These are phyloP conservation scores for Ctenopoma multispine DNA, from an alignment of 2,797 vertebrate genomes.

Conservation along the genomic window DNA sequence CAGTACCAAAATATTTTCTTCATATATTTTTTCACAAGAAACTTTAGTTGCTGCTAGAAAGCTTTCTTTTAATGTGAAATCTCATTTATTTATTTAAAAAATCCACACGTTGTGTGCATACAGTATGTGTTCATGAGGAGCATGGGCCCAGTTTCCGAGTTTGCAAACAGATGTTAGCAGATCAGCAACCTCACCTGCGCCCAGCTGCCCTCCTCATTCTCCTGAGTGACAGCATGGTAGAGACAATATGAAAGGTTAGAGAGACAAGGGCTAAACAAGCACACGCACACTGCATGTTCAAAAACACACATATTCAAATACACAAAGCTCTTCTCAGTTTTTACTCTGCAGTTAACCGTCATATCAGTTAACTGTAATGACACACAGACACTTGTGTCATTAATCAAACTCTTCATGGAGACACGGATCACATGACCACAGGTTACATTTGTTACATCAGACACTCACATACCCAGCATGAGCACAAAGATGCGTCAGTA, in stretches of 20 bases:
- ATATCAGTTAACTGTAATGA: not conserved
- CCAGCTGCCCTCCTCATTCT: slow-evolving; percentile 98
- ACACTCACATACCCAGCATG: slow-evolving; percentile 28
- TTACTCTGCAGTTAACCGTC: slow-evolving; percentile 14
- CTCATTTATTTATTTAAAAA: no score
- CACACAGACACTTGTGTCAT: slow-evolving; percentile 17
- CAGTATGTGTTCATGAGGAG: slow-evolving; percentile 2
- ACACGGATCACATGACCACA: slow-evolving; percentile 33
- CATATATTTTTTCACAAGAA: no score
- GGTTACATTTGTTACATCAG: slow-evolving; percentile 31
- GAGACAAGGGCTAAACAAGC: slow-evolving; percentile 24
- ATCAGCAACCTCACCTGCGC: slow-evolving; percentile 91
- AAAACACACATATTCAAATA: slow-evolving; percentile 12
- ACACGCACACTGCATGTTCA: slow-evolving; percentile 21
- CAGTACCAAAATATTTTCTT: no score
- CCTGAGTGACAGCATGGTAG: slow-evolving; percentile 86
- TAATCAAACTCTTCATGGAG: slow-evolving; percentile 9
- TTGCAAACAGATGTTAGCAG: slow-evolving; percentile 35
- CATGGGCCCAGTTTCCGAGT: slow-evolving; percentile 2
- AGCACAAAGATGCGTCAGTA: slow-evolving; percentile 51
- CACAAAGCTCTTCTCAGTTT: slow-evolving; percentile 5
- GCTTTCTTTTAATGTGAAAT: not conserved
- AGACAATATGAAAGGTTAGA: slow-evolving; percentile 82
- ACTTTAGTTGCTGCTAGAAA: no score
- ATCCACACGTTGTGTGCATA: not conserved